Evolutionary conservation across 1,140 invertebrate species (phyloP), one percentile per base, ranked within the genome.

Genomic region (Littorina saxatilis): DNA sequence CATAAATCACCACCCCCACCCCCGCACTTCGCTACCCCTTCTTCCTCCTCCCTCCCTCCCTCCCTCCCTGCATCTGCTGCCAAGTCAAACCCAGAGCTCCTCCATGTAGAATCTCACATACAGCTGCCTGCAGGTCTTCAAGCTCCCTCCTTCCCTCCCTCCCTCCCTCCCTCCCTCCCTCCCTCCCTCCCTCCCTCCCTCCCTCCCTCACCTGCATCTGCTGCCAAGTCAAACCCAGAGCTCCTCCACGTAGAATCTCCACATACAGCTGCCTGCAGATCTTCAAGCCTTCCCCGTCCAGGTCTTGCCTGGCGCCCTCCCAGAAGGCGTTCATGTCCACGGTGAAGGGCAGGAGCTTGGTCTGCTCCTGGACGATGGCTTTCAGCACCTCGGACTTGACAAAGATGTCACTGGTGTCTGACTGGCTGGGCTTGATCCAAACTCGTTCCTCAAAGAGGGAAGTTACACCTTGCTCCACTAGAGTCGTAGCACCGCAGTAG

Each of bases 131-230:
- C 66, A 68, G 7, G 66, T 35, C 35, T 7, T 2, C 32, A 35
- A 68, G 13, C 37, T 39, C 29, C 35, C 29, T 1, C 20, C 66
- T 15, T 68, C 37, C n/a, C n/a, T n/a, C n/a, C n/a, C n/a, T n/a
- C n/a, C n/a, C n/a, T n/a, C n/a, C n/a, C n/a, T n/a, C n/a, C n/a
- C n/a, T n/a, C n/a, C n/a, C n/a, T n/a, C n/a, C n/a, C n/a, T n/a
- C n/a, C n/a, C n/a, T n/a, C 43, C 43, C 43, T 47, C 43, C 43
- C 5, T 9, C 43, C 43, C 43, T 47, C 5, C 43, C 43, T n/a
- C n/a, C n/a, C n/a, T n/a, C n/a, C n/a, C 61, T 63, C 15, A 68
- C 66, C 66, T 68, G 37, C 23, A 68, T 20, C 66, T 68, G 66
- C 15, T 1, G 2, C 66, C 66, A 68, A 23, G 66, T 68, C 13